Evolutionary conservation across 2,888 invertebrate species (phyloP), one percentile per base, ranked within the genome.

Genomic region (Nephrotoma appendiculata): DNA sequence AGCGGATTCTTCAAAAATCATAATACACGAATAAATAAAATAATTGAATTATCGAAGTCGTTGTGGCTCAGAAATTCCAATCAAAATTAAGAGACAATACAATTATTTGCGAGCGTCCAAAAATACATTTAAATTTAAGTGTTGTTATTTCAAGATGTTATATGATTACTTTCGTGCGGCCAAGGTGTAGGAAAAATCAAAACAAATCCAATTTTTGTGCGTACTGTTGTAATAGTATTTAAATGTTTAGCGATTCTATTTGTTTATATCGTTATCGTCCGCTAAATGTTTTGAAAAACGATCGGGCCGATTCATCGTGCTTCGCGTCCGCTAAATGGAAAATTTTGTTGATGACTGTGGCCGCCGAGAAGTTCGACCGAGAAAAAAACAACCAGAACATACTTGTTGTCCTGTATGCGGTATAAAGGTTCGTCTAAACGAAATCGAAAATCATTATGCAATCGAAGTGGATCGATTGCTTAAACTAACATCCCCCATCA

Each of bases 371-470:
- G 87, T 92, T 86, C 92, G 95, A 88, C 94, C 92, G 89, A 92
- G 94, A 87, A 93, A 93, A 89, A 94, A 93, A 90, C 94, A 94
- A 87, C 90, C 93, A 6, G 95, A 96, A 89, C 93, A 95, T 12
- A 93, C 94, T n/a, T 96, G 94, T 90, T 98, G 98, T 91, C 98
- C 98, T 0, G 96, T 97, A 0, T 98, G 98, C 91, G 96, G 97
- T 88, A 94, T 96, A 87, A 97, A 97, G 2, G 93, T 98, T 83
- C 93, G 97, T 86, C 94, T 95, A 1, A 95, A 95, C 1, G 98
- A 98, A 91, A 92, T 98, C n/a, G 96, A 97, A 89, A 93, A 95
- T 42, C 98, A 98, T 92, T 94, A 96, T 88, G 92, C 94, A 86
- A 93, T 96, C 88, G 98, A 98, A 92, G 93, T 98, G 88, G 96